These are phyloP conservation scores for Eurois occulta DNA, from an alignment of 2,888 invertebrate species.

Conservation along the genomic window DNA sequence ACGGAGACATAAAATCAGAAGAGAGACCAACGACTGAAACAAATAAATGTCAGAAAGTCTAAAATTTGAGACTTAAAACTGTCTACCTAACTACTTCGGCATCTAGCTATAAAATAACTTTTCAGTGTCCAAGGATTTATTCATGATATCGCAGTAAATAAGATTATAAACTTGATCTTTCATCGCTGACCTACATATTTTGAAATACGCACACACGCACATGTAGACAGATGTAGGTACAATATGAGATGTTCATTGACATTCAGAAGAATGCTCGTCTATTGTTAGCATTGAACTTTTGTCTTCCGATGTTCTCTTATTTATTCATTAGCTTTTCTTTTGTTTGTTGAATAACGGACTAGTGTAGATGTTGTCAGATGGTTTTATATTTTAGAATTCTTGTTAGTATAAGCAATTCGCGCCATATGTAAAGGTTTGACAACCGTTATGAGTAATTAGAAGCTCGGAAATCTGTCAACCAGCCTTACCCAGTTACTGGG, in stretches of 20 bases:
- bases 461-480: not conserved
- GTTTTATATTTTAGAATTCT: not conserved
- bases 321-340: constrained; percentile 18
- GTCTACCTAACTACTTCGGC: not conserved
- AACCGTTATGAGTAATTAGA: too few relatives aligned
- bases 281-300: constrained; percentile 42
- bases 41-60: constrained; percentile 39
- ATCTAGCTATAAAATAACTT: not conserved
- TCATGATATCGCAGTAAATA: constrained; percentile 17
- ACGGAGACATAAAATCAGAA: constrained; percentile 32
- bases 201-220: constrained; percentile 24
- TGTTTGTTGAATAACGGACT: not conserved
- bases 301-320: constrained; percentile 1
- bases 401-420: not conserved
- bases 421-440: not conserved
- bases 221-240: not conserved
- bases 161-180: constrained; percentile 33
- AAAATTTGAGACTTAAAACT: constrained; percentile 9
- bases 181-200: constrained; percentile 54
- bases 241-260: constrained; percentile 44
- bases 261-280: constrained; percentile 36
- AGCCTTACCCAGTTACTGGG: not conserved
- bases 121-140: constrained; percentile 14
- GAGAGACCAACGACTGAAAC: not conserved
- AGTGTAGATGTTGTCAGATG: not conserved